Evolutionary conservation across 2,113 vertebrate species (phyloP).

Genomic region (Equus przewalskii): DNA sequence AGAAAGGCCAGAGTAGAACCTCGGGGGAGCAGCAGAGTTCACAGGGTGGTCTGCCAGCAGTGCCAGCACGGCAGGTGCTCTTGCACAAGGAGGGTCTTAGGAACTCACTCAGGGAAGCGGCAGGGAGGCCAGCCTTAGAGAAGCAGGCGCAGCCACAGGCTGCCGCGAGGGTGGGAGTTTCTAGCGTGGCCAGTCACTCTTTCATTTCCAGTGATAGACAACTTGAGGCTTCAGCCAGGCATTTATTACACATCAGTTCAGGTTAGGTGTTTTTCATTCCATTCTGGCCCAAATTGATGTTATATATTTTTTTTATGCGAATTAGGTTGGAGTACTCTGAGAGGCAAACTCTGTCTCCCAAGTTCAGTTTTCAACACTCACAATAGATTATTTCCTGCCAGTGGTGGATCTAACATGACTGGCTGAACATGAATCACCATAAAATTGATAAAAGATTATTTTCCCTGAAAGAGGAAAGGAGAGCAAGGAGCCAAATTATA

Average conservation of each 20-base stretch:
- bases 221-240: background rate
- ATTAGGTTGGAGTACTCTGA: constrained; percentile 22
- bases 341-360: constrained; percentile 29
- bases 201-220: background rate
- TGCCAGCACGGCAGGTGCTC: too few species aligned
- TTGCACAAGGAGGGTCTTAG: background rate
- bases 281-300: background rate
- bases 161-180: background rate
- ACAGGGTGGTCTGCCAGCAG: background rate
- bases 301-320: constrained; percentile 38
- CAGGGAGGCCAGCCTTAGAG: background rate
- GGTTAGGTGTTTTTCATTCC: background rate
- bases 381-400: constrained; percentile 1
- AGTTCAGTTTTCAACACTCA: constrained; percentile 41
- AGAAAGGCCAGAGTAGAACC: background rate
- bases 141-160: background rate
- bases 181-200: background rate
- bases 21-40: background rate
- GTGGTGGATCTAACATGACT: background rate
- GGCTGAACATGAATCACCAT: background rate
- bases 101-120: background rate
- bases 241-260: background rate
- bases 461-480: constrained; percentile 18
- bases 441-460: background rate
- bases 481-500: background rate